Conservation (phyloP, 2,888 invertebrate species). For the Apodemia duryi region DNA sequence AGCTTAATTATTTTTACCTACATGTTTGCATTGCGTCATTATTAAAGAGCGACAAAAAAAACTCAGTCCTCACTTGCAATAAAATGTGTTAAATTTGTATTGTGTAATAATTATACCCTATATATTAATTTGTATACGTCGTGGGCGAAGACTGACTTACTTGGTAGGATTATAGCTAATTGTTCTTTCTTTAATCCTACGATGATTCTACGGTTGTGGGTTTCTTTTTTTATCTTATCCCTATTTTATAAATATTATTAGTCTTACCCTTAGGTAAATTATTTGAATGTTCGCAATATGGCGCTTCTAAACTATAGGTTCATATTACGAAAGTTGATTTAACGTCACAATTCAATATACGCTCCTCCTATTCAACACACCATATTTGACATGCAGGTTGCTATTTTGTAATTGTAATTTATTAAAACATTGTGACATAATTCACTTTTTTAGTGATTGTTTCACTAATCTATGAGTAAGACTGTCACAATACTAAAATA, state of each 20-base stretch:
- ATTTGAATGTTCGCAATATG: neutral
- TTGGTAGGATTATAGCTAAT: too few relatives aligned
- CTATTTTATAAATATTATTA: too few relatives aligned
- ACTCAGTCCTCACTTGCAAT: too few relatives aligned
- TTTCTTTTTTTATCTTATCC: neutral
- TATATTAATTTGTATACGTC: neutral
- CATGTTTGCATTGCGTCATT: too few relatives aligned
- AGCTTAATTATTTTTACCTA: too few relatives aligned
- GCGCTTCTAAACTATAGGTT: neutral
- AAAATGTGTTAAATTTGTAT: too few relatives aligned
- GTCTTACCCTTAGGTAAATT: too few relatives aligned
- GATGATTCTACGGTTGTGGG: neutral
- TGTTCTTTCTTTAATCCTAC: neutral
- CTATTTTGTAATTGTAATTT: neutral
- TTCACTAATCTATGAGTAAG: conserved; percentile 15
- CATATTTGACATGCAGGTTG: neutral
- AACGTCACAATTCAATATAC: neutral
- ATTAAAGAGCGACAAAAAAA: too few relatives aligned
- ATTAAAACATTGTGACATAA: neutral
- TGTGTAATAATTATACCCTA: too few relatives aligned
- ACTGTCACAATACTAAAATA: conserved; percentile 23
- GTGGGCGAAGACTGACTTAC: neutral
- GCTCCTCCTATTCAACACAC: neutral
- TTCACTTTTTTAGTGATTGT: neutral
- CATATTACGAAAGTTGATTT: neutral